Evolutionary conservation across 2,797 vertebrate genomes (phyloP).

Genomic region (Capromys pilorides): DNA sequence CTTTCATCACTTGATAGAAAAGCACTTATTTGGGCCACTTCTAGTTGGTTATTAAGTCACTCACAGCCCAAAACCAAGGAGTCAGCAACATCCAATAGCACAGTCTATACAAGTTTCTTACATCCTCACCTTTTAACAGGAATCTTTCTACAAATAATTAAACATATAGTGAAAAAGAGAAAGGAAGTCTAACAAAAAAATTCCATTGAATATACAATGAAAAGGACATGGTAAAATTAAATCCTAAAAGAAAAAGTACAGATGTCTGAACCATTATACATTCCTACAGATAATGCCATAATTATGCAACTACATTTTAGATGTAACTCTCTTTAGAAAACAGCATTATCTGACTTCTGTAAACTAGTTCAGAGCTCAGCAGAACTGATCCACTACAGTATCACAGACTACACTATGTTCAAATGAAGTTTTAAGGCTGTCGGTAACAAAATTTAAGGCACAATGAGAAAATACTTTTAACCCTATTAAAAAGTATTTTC

Average conservation of each 20-base stretch:
- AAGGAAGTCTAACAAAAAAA: constrained; percentile 32
- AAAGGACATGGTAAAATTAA: constrained; percentile 49
- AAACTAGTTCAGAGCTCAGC: constrained; percentile 50
- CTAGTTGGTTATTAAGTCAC: not conserved
- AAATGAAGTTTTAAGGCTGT: constrained; percentile 18
- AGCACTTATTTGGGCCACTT: constrained; percentile 32
- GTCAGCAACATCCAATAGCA: constrained; percentile 36
- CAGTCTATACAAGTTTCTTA: not conserved
- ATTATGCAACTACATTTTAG: constrained; percentile 58
- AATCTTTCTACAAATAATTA: constrained; percentile 48
- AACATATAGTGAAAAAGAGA: not conserved
- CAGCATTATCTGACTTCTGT: constrained; percentile 62
- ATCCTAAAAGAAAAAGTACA: constrained; percentile 54
- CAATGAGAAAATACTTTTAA: constrained; percentile 34
- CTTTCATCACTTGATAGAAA: not conserved
- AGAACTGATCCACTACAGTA: constrained; percentile 40
- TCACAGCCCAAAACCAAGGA: not conserved
- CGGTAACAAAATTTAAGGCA: constrained; percentile 53
- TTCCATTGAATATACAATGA: not conserved
- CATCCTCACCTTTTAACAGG: not conserved
- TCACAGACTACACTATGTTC: constrained; percentile 19
- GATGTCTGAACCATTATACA: constrained; percentile 49
- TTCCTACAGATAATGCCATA: constrained; percentile 43
- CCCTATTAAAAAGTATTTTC: constrained; percentile 30
- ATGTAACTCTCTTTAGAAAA: constrained; percentile 64